phyloP scores from a whole-genome alignment of 2,888 invertebrate species.

The Linnaemya tessellans region DNA sequence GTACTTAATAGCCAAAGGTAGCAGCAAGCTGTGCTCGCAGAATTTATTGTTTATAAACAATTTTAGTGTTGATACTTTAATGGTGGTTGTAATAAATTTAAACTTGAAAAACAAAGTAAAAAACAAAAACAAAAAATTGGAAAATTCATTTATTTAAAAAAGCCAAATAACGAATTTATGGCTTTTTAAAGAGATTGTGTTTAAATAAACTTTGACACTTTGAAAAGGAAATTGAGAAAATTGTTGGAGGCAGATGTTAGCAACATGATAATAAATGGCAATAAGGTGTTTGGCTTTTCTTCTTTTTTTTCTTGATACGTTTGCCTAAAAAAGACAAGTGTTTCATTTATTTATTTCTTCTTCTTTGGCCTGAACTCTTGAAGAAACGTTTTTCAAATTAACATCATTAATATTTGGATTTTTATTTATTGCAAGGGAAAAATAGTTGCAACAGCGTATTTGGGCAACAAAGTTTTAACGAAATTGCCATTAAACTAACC shows the following conservation, averaged over 20 bases:
- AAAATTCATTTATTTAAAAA: conserved; percentile 21
- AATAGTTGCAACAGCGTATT: background rate
- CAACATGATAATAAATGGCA: conserved; percentile 65
- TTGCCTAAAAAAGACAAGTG: conserved; percentile 41
- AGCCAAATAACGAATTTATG: conserved; percentile 58
- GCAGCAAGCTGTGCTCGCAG: conserved; percentile 19
- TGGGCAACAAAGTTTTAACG: conserved; percentile 19
- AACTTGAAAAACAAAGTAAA: conserved; percentile 18
- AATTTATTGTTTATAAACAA: conserved; percentile 65
- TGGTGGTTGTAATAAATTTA: conserved; percentile 65
- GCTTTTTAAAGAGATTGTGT: conserved; percentile 69
- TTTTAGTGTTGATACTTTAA: conserved; percentile 61
- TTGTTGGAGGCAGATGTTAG: conserved; percentile 64
- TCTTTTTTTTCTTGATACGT: background rate
- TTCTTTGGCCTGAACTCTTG: conserved; percentile 7
- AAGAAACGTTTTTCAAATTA: conserved; percentile 11
- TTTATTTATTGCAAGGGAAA: background rate
- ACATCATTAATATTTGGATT: conserved; percentile 20
- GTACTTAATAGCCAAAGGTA: conserved; percentile 18
- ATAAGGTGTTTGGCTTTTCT: conserved; percentile 57
- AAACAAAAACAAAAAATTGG: background rate
- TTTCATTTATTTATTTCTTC: background rate
- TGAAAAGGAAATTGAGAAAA: conserved; percentile 55
- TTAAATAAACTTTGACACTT: conserved; percentile 72
- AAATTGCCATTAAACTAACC: conserved; percentile 75